These are phyloP conservation scores for Sebastes reedi DNA, from an alignment of 2,797 vertebrate species.

Conservation along the genomic window DNA sequence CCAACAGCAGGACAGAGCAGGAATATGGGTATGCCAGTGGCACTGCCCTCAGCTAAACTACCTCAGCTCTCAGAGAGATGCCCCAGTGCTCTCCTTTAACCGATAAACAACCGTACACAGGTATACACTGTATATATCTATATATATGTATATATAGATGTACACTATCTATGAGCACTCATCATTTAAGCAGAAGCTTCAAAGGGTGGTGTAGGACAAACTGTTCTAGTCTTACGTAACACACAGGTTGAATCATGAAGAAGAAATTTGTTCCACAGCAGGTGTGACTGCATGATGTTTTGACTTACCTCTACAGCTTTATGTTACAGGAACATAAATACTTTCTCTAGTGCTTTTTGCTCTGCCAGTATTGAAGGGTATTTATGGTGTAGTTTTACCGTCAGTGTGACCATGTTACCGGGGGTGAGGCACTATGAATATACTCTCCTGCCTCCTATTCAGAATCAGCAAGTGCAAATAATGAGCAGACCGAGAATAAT, in stretches of 20 bases:
- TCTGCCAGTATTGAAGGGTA: background rate
- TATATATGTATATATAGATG: background rate
- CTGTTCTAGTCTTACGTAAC: background rate
- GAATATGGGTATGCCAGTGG: constrained; percentile 34
- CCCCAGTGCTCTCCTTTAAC: background rate
- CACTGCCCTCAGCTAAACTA: constrained; percentile 52
- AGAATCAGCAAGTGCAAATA: background rate
- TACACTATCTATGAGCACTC: background rate
- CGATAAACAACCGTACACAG: background rate
- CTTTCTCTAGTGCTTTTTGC: background rate
- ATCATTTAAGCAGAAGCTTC: background rate
- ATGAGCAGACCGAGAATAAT: background rate
- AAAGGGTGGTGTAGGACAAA: background rate
- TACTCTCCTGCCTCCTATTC: background rate
- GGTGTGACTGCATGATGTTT: background rate
- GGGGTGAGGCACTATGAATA: constrained; percentile 24
- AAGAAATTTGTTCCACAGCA: background rate
- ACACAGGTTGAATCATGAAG: background rate
- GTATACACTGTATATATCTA: background rate
- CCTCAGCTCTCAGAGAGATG: constrained; percentile 17
- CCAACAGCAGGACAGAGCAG: constrained; percentile 22
- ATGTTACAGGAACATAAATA: background rate
- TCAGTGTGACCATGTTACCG: background rate
- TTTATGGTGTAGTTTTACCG: background rate
- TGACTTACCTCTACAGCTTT: background rate